A percentile compares a stretch with the other conserved stretches of the same genome.
Conservation (phyloP, 2,113 vertebrate species). For the Laterallus jamaicensis region DNA sequence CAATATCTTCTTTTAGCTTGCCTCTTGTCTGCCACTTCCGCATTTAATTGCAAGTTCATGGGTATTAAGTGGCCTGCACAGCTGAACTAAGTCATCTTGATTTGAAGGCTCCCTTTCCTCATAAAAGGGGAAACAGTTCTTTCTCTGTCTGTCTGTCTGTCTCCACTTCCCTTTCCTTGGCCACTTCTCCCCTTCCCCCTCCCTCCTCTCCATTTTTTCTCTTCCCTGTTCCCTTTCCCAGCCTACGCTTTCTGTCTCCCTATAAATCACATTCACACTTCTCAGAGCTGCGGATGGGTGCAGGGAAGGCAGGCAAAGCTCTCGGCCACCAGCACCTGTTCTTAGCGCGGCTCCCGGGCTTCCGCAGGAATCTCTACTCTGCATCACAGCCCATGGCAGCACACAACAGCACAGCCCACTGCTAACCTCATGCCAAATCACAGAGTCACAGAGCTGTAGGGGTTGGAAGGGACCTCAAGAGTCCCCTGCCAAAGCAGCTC, state of each 20-base stretch:
- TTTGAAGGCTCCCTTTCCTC: constrained; percentile 54
- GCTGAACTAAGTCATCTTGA: constrained; percentile 73
- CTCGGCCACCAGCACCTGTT: not conserved
- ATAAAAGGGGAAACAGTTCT: constrained; percentile 64
- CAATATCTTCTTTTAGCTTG: constrained; percentile 86
- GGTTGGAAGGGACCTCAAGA: no score
- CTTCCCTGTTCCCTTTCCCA: not conserved
- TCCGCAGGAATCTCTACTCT: not conserved
- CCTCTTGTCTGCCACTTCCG: constrained; percentile 85
- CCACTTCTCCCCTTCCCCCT: not conserved
- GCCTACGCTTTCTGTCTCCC: not conserved
- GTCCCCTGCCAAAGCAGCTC: no score
- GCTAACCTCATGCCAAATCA: fast-evolving
- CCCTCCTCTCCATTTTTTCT: not conserved
- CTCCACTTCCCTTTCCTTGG: constrained; percentile 51
- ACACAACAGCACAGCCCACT: not conserved
- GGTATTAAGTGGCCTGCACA: constrained; percentile 83
- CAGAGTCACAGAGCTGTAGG: no score
- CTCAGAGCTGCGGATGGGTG: not conserved
- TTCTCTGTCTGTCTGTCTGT: constrained; percentile 62
- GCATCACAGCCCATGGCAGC: not conserved
- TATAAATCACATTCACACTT: not conserved
- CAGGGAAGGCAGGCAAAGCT: not conserved
- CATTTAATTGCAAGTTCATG: constrained; percentile 87
- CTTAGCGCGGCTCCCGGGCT: not conserved